Conservation (phyloP, 1,140 invertebrate genomes). For the Alviniconcha marisindica region DNA sequence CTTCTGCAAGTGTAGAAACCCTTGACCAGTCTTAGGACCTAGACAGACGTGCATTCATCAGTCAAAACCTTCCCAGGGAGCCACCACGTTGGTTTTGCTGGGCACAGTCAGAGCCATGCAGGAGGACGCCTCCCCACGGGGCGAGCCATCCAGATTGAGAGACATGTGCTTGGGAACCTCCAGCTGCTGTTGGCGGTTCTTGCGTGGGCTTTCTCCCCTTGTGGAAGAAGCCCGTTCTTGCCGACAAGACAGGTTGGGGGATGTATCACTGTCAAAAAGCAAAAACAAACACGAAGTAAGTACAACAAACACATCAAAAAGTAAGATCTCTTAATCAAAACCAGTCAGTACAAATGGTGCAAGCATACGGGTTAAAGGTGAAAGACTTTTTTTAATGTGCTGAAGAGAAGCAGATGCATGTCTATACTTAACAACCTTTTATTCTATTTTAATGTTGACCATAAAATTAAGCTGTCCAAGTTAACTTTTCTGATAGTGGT, state of each 20-base stretch:
- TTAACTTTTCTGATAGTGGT: too few species aligned
- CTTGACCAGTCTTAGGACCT: too few species aligned
- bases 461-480: too few species aligned
- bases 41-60: conserved; percentile 13
- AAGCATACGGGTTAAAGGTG: too few species aligned
- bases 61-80: conserved; percentile 62
- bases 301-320: conserved; percentile 9
- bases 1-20: too few species aligned
- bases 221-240: conserved; percentile 42
- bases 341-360: too few species aligned
- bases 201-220: conserved; percentile 51
- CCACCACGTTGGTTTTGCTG: conserved; percentile 66
- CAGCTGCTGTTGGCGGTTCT: conserved; percentile 52
- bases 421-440: too few species aligned
- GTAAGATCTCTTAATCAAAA: too few species aligned
- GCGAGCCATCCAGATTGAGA: conserved; percentile 42
- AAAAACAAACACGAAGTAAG: conserved; percentile 3
- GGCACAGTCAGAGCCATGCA: conserved; percentile 62
- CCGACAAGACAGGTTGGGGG: conserved; percentile 50
- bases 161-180: conserved; percentile 64
- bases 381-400: neutral
- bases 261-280: conserved; percentile 49
- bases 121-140: conserved; percentile 49
- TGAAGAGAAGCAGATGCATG: too few species aligned
- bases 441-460: too few species aligned